These are phyloP conservation scores for Pachyrhynchus sulphureomaculatus DNA, from an alignment of 1,140 invertebrate species.

Conservation along the genomic window DNA sequence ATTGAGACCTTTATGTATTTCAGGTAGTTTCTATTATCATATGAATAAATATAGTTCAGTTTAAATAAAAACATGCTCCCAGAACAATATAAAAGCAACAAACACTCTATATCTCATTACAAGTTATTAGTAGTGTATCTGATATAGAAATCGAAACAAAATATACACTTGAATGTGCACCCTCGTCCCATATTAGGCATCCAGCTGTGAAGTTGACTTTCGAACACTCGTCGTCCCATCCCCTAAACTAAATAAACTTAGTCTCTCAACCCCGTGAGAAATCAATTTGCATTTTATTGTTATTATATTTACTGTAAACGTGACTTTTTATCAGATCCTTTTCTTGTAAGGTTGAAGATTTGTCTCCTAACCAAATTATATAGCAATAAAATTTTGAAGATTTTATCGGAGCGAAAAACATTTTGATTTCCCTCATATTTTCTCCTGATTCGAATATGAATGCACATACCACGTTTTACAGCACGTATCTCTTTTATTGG, in stretches of 20 bases:
- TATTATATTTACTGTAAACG: conserved; percentile 50
- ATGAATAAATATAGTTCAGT: too few species aligned
- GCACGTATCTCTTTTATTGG: conserved; percentile 25
- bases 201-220: conserved; percentile 40
- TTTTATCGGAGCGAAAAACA: conserved; percentile 31
- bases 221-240: conserved; percentile 26
- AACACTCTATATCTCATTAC: conserved; percentile 8
- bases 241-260: conserved; percentile 35
- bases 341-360: conserved; percentile 36
- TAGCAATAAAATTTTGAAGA: conserved; percentile 38
- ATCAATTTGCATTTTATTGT: conserved; percentile 51
- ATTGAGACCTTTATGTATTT: too few species aligned
- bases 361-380: conserved; percentile 43
- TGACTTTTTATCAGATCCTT: conserved; percentile 43
- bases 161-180: conserved; percentile 21
- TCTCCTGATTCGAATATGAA: conserved; percentile 25
- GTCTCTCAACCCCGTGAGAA: conserved; percentile 45
- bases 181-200: conserved; percentile 36
- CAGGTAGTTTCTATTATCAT: too few species aligned
- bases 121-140: conserved; percentile 26
- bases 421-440: conserved; percentile 26
- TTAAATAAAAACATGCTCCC: too few species aligned
- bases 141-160: conserved; percentile 17
- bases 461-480: conserved; percentile 17
- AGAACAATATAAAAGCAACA: conserved; percentile 1